A percentile compares a stretch with the other conserved stretches of the same genome.
These are phyloP conservation scores for Allolobophora icterica DNA, from an alignment of 2,888 invertebrate genomes.

Conservation along the genomic window DNA sequence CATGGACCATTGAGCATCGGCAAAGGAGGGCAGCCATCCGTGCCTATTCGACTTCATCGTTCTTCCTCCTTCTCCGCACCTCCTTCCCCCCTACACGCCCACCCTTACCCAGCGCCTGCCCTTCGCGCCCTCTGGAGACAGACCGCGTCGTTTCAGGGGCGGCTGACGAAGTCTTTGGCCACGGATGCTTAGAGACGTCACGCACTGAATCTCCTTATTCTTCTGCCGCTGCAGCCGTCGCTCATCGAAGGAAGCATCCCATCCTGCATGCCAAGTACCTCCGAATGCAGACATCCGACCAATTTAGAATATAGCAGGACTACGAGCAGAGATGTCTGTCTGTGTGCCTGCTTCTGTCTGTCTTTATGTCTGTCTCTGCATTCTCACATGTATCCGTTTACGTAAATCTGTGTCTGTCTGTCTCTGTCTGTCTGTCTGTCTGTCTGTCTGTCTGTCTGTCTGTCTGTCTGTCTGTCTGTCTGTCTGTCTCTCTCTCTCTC, in stretches of 20 bases:
- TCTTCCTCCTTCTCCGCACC: not conserved
- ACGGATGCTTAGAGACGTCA: constrained; percentile 17
- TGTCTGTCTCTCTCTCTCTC: too few species aligned
- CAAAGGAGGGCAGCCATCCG: not conserved
- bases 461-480: too few species aligned
- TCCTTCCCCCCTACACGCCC: not conserved
- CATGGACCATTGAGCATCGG: constrained; percentile 5
- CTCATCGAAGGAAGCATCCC: not conserved
- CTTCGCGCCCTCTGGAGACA: not conserved
- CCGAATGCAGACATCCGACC: not conserved
- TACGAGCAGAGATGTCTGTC: not conserved
- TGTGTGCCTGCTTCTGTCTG: not conserved
- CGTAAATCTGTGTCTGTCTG: too few species aligned
- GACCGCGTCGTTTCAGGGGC: not conserved
- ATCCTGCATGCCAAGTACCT: not conserved
- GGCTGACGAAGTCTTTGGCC: not conserved
- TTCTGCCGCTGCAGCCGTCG: not conserved
- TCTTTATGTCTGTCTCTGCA: too few species aligned
- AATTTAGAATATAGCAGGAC: not conserved
- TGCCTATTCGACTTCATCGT: not conserved
- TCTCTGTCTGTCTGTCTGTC: too few species aligned
- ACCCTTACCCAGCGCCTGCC: not conserved
- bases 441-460: too few species aligned
- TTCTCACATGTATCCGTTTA: too few species aligned
- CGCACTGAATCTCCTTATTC: not conserved